phyloP scores from a whole-genome alignment of 2,888 invertebrate genomes.

The Brenthis ino region DNA sequence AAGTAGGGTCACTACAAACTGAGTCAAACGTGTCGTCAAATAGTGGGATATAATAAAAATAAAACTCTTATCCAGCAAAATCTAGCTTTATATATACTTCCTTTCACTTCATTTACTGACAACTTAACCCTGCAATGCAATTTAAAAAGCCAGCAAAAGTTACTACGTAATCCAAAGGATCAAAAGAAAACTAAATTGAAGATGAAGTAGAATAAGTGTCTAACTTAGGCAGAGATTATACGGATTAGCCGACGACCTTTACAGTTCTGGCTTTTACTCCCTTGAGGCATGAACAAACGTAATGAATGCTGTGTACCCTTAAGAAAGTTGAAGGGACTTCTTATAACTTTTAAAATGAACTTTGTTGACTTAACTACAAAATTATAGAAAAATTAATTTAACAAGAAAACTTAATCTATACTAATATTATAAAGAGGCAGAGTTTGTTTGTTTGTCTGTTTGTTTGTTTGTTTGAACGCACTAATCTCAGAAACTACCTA shows the following conservation, averaged over 20 bases:
- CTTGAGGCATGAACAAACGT: neutral
- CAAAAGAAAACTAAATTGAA: slow-evolving; percentile 1
- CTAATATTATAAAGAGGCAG: too few relatives aligned
- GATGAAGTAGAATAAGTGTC: slow-evolving; percentile 18
- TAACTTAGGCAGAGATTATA: slow-evolving; percentile 18
- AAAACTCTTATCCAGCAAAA: too few relatives aligned
- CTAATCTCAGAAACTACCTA: too few relatives aligned
- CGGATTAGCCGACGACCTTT: slow-evolving; percentile 10
- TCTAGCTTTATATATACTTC: too few relatives aligned
- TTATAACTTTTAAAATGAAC: neutral
- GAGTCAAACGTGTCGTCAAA: too few relatives aligned
- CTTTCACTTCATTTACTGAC: too few relatives aligned
- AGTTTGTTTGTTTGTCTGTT: too few relatives aligned
- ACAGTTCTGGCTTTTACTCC: neutral
- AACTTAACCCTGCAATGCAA: neutral
- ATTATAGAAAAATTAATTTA: too few relatives aligned
- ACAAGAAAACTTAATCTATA: too few relatives aligned
- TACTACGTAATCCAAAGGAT: slow-evolving; percentile 4
- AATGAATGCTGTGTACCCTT: slow-evolving; percentile 2
- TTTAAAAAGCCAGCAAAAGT: neutral
- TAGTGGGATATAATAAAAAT: too few relatives aligned
- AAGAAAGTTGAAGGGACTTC: neutral
- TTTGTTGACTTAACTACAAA: neutral
- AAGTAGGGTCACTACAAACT: too few relatives aligned
- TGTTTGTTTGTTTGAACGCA: too few relatives aligned